Conservation (phyloP, 2,113 vertebrate genomes). For the Etheostoma cragini region DNA sequence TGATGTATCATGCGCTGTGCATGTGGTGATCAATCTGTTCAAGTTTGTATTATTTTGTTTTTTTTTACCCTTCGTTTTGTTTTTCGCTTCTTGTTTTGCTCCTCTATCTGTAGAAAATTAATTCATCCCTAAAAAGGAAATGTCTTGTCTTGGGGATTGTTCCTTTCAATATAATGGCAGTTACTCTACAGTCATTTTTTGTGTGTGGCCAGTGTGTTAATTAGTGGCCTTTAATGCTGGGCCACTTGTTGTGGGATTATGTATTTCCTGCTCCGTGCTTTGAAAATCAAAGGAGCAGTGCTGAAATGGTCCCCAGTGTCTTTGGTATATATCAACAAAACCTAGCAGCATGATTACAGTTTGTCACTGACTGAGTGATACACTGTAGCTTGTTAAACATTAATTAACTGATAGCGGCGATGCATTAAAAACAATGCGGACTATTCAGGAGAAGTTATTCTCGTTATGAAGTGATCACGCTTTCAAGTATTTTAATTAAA, state of each 20-base stretch:
- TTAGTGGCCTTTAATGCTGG: slow-evolving; percentile 75
- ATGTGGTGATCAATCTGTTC: slow-evolving; percentile 36
- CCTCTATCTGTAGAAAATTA: slow-evolving; percentile 21
- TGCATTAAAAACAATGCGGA: slow-evolving; percentile 49
- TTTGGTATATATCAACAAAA: slow-evolving; percentile 78
- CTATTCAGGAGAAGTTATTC: slow-evolving; percentile 42
- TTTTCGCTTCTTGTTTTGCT: slow-evolving; percentile 18
- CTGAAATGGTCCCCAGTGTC: slow-evolving; percentile 72
- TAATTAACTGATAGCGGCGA: slow-evolving; percentile 81
- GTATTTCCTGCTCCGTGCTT: slow-evolving; percentile 61
- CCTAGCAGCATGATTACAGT: slow-evolving; percentile 72
- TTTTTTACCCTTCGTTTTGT: neutral
- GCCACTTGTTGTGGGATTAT: slow-evolving; percentile 80
- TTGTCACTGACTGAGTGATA: slow-evolving; percentile 77
- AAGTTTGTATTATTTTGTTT: neutral
- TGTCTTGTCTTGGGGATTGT: slow-evolving; percentile 53
- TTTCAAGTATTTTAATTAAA: slow-evolving; percentile 69
- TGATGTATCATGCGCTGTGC: slow-evolving; percentile 17
- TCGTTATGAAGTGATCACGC: slow-evolving; percentile 60
- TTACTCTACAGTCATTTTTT: slow-evolving; percentile 45
- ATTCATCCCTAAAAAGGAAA: slow-evolving; percentile 48
- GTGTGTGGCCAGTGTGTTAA: slow-evolving; percentile 71
- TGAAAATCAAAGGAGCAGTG: slow-evolving; percentile 74
- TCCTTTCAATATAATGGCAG: slow-evolving; percentile 58
- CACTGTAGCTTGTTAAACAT: slow-evolving; percentile 80